Percentiles rank a stretch among this genome's conserved stretches.
These are phyloP conservation scores for Drosophila recens DNA, from an alignment of 2,888 invertebrate species.

Conservation along the genomic window DNA sequence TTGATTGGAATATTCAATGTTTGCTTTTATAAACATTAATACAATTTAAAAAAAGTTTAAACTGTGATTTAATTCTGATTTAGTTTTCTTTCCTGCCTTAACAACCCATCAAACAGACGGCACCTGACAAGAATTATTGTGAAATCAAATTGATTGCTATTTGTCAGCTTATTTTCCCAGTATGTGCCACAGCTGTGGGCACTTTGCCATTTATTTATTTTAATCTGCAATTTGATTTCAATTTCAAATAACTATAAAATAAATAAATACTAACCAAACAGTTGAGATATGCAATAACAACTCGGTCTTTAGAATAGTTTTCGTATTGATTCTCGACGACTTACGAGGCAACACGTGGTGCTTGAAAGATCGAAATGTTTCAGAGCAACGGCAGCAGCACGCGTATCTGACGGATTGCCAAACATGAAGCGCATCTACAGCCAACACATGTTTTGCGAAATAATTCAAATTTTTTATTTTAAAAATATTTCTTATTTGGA, in stretches of 20 bases:
- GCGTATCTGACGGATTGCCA: conserved; percentile 76
- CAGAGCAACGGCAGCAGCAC: conserved; percentile 39
- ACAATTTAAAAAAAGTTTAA: not conserved
- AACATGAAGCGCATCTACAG: conserved; percentile 69
- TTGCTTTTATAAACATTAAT: not conserved
- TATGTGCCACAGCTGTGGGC: conserved; percentile 23
- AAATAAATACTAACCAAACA: conserved; percentile 22
- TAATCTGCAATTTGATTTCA: conserved; percentile 54
- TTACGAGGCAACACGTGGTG: conserved; percentile 5
- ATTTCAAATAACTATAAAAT: conserved; percentile 42
- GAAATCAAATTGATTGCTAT: conserved; percentile 36
- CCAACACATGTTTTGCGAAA: conserved; percentile 74
- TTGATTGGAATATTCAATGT: not conserved
- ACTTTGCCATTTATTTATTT: conserved; percentile 53
- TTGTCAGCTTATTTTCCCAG: conserved; percentile 27
- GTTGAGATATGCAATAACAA: conserved; percentile 10
- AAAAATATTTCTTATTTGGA: conserved; percentile 64
- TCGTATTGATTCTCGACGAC: conserved; percentile 6
- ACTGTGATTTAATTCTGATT: conserved; percentile 13
- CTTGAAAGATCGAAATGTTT: conserved; percentile 1
- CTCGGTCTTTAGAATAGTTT: not conserved
- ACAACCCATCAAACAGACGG: not conserved
- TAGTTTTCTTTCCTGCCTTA: conserved; percentile 17
- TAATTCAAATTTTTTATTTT: conserved; percentile 68
- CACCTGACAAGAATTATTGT: conserved; percentile 17